Evolutionary conservation across 1,140 invertebrate species (phyloP).

Genomic region (Oedothorax gibbosus): DNA sequence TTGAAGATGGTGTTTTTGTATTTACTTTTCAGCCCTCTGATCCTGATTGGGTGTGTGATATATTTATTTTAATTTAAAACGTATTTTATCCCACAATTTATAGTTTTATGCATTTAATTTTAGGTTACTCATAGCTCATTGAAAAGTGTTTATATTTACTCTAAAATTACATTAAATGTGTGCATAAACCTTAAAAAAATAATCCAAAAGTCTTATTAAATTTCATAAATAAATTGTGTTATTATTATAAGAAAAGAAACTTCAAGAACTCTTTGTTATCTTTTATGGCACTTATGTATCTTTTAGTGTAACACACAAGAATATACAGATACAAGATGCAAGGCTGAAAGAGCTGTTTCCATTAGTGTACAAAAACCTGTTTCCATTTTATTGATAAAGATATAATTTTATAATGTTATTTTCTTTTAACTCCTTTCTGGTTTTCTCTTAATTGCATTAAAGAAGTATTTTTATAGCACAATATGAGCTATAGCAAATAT

Average conservation of each 20-base stretch:
- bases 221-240: background rate
- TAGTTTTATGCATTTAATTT: background rate
- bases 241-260: too few species aligned
- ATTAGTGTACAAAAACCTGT: too few species aligned
- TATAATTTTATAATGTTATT: too few species aligned
- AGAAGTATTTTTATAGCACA: background rate
- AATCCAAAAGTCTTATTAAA: background rate
- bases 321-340: too few species aligned
- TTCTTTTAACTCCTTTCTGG: too few species aligned
- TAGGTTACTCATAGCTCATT: background rate
- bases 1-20: background rate
- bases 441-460: too few species aligned
- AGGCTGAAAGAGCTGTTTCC: too few species aligned
- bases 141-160: background rate
- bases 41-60: constrained; percentile 53
- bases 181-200: background rate
- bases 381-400: too few species aligned
- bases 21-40: constrained; percentile 48
- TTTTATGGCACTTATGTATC: too few species aligned
- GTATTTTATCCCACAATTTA: background rate
- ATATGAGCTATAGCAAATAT: background rate
- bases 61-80: background rate
- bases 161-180: background rate
- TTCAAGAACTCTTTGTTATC: too few species aligned
- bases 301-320: too few species aligned